Percentiles rank a stretch among this genome's conserved stretches.
These are phyloP conservation scores for Xenops minutus DNA, from an alignment of 2,797 vertebrate species.

Conservation along the genomic window DNA sequence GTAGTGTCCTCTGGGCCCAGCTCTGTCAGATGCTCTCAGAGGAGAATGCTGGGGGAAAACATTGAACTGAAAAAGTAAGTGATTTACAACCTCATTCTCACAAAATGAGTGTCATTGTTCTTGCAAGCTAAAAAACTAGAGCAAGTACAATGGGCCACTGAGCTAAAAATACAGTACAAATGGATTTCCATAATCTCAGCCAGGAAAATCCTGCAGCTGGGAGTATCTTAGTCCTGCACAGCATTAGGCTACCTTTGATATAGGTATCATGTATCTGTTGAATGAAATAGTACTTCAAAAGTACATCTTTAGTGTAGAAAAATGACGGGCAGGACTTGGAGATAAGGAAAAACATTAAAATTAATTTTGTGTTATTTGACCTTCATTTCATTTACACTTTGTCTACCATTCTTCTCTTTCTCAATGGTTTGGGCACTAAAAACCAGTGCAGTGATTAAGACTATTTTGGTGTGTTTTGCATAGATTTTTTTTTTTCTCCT, in stretches of 20 bases:
- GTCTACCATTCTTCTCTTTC: background rate
- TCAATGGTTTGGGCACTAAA: background rate
- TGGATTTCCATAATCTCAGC: conserved; percentile 67
- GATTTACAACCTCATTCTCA: conserved; percentile 64
- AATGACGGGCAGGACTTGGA: conserved; percentile 20
- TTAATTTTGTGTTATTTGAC: background rate
- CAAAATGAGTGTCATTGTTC: conserved; percentile 67
- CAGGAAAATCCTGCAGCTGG: conserved; percentile 61
- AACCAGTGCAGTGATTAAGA: background rate
- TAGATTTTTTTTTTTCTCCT: background rate
- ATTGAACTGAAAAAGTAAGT: conserved; percentile 50
- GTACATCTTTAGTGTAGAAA: conserved; percentile 37
- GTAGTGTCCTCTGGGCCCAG: conserved; percentile 28
- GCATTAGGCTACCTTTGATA: conserved; percentile 60
- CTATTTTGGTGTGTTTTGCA: background rate
- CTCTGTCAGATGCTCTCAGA: conserved; percentile 9
- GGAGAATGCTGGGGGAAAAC: conserved; percentile 46
- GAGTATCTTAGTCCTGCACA: conserved; percentile 54
- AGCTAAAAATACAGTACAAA: conserved; percentile 67
- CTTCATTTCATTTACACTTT: background rate
- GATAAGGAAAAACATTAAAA: background rate
- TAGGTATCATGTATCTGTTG: conserved; percentile 46
- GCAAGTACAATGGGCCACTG: conserved; percentile 31
- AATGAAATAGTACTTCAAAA: conserved; percentile 59
- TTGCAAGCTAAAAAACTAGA: conserved; percentile 45